Evolutionary conservation across 92 coral and sea anemone species (phyloP), one percentile per base, ranked within the genome.

Genomic region (Bergia puertoricense): DNA sequence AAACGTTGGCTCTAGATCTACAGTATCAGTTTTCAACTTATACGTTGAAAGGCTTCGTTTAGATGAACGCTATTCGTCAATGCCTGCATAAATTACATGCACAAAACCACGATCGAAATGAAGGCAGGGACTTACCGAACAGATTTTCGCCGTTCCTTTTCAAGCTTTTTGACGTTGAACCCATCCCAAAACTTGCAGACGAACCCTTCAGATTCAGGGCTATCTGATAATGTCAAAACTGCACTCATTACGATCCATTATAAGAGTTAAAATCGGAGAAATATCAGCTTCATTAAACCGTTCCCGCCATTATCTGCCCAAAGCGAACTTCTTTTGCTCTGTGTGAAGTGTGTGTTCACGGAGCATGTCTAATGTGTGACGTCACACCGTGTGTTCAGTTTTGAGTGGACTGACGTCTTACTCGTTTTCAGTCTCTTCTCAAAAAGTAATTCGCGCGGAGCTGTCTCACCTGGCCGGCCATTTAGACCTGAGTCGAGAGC

Each of bases 1-100:
- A 30, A 69, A 20, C 14, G 42, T 39, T 46, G 20, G 46, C 36
- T 30, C 62, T 18, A 84, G 37, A 11, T 48, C 10, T 45, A 69
- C 57, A 38, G 18, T 45, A 14, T 39, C 48, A 46, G 44, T 8
- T 30, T 30, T 10, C 9, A 57, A 50, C 13, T 11, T 37, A 54
- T 71, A 44, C 65, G 79, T 15, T 45, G 46, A 71, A 46, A 46
- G 65, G 59, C 40, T 69, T 46, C 87, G 87, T 84, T 84, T 23
- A 66, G 56, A 76, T 75, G 77, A 81, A 81, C 65, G 73, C 75
- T 51, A 85, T 76, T 86, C 75, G 76, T 86, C 88, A 54, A 54
- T 80, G 80, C 36, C 62, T 92, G 98, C 98, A 95, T 95, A 95
- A 90, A 95, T 95, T 95, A 95, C 95, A 93, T 78, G 86, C 88